Base-by-base conservation (phyloP, 2,888 invertebrate genomes). In the Cantharis flavilabris region DNA sequence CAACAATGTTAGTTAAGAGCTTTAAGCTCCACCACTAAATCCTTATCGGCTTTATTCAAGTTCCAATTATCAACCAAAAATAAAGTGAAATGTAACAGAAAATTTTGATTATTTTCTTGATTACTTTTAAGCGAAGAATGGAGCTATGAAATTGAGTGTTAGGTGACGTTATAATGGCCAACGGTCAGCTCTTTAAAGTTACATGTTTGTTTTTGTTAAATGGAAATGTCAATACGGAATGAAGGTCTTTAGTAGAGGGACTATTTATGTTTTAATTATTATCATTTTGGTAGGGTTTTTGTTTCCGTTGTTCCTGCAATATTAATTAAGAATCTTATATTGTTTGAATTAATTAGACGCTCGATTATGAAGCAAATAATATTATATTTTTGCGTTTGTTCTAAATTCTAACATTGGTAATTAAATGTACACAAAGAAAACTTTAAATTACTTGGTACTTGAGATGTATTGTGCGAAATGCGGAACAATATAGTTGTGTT, bases 171-270 rank as follows among this genome's bases (percentile, higher is more conserved):
- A 73, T 72, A 73, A 76, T 73, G 72, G 76, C 70, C 70, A 70
- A 64, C 75, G 77, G 77, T 78, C 76, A 75, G 76, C 71, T 72
- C 69, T 70, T 63, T 62, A 62, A 76, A 75, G 76, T 73, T 72
- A 69, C 67, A 74, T 76, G 69, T 79, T 77, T 78, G 79, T 79
- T 74, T 76, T 72, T 76, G 69, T 72, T 74, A 79, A 79, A 79
- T 78, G 76, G 79, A 79, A 77, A 77, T 76, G 79, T 79, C 78
- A 79, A 75, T 73, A 74, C 67, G 69, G 65, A 73, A 76, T 73
- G 73, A 69, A 77, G 74, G 77, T 69, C 74, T 74, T 74, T 62
- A 69, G n/a, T 71, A 30, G 23, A 28, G 73, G 16, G 63, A 73
- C 73, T 18, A 30, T 71, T 23, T 62, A 74, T 28, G 70, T 77